Evolutionary conservation across 2,113 vertebrate species (phyloP), one percentile per base, ranked within the genome.

Genomic region (Xenopus borealis): DNA sequence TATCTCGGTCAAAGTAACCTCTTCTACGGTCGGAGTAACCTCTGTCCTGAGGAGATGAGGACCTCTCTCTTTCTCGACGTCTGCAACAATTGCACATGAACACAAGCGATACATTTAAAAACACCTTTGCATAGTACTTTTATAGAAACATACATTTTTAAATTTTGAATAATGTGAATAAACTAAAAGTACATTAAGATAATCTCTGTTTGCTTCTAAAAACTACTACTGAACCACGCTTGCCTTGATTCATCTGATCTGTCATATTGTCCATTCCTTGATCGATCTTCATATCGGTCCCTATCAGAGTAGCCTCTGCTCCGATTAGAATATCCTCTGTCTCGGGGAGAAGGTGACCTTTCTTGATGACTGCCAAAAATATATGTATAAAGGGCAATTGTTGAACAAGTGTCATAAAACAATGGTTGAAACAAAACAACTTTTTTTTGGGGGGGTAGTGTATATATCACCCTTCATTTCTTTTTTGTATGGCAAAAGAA

Each of bases 291-390:
- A 27, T 87, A 88, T 64, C 82, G 86, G 78, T 83, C 85, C 62
- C 19, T 62, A 58, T 79, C 79, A 14, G 19, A 46, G 64, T 68
- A 75, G 20, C 20, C 64, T 69, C 82, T 87, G 78, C 81, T 83
- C 4, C 88, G 85, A 80, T 91, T 87, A 55, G 85, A 85, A 72
- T 90, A 72, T n/a, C 85, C 86, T 86, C 83, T 87, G 19, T 82
- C 83, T 80, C 72, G 79, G 23, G 89, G 86, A 61, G 88, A 85
- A 0, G 66, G 81, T 72, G 86, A 90, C 33, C 84, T 78, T 1
- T 87, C 88, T 75, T 11, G 14, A 66, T 80, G 81, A 69, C 89
- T 93, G 65, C 13, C 62, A 10, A 50, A 50, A 50, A 1, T 16
- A 50, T 12, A 50, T 50, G 47, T 50, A 50, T 10, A 13, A 9